Evolutionary conservation across 2,113 vertebrate genomes (phyloP), one percentile per base, ranked within the genome.

Genomic region (Oreotragus oreotragus): DNA sequence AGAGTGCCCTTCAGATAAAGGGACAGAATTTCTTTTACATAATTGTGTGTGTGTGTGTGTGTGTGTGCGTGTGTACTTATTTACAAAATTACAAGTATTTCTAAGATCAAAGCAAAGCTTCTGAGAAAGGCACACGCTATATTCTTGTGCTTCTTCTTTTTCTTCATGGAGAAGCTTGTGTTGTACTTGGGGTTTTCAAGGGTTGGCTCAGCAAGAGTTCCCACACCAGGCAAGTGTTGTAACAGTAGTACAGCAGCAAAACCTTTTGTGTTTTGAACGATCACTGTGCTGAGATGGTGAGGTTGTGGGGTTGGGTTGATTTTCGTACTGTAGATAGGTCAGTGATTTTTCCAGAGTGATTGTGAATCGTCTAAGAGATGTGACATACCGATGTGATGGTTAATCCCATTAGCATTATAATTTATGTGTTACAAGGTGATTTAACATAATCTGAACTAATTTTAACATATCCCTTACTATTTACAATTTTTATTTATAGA

Each of bases 1-100:
- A 99, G 97, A 98, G 89, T 97, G 95, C 97, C 97, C 97, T 97
- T 96, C 90, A 86, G 84, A 96, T 98, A 98, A 94, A 97, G 80
- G 91, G 64, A 8, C 87, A 95, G 97, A 57, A 30, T 94, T 97
- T 95, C 87, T 95, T 98, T 98, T 98, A 55, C n/a, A 6, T 84
- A 57, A 27, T 60, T 57, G 27, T 51, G 25, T 33, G 43, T 62
- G 28, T 83, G 85, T 45, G 9, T 25, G 5, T 21, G 14, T 15
- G 6, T 73, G 36, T 25, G 9, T 62, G 16, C 83, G 13, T 84
- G 13, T 79, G 27, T 90, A 49, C 83, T 81, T 87, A 64, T 62
- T 86, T 60, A 96, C 10, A 92, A 60, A 95, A 95, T 91, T 79
- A 64, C 90, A 91, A 57, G 66, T 55, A 96, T 97, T 97, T 98